A percentile compares a stretch with the other conserved stretches of the same genome.
Evolutionary conservation across 2,888 invertebrate genomes (phyloP).

Genomic region (Argyresthia goedartella): DNA sequence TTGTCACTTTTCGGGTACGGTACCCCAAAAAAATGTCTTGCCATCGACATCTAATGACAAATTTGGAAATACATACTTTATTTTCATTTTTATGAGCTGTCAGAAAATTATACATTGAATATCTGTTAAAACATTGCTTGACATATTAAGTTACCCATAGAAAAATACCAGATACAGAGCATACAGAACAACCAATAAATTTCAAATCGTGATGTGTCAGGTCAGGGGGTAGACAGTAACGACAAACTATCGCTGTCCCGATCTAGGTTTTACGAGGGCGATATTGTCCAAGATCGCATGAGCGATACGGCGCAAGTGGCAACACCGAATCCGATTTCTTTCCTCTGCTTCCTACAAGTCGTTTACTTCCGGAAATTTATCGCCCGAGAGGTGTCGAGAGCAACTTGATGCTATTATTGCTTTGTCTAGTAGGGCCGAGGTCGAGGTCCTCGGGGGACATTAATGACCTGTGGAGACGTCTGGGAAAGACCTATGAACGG

Average conservation of each 20-base stretch:
- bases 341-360: background rate
- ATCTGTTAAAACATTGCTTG: too few relatives aligned
- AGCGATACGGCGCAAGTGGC: background rate
- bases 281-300: background rate
- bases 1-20: too few relatives aligned
- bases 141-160: too few relatives aligned
- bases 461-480: conserved; percentile 50
- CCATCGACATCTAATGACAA: too few relatives aligned
- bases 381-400: conserved; percentile 14
- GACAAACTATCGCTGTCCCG: background rate
- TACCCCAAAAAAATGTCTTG: too few relatives aligned
- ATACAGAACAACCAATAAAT: too few relatives aligned
- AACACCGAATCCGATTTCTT: background rate
- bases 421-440: conserved; percentile 34
- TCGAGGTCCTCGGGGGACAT: conserved; percentile 38
- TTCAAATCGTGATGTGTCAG: too few relatives aligned
- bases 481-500: conserved; percentile 41
- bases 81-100: too few relatives aligned
- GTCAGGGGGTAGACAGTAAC: background rate
- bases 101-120: too few relatives aligned
- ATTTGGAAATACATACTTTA: too few relatives aligned
- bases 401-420: conserved; percentile 30
- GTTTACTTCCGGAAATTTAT: conserved; percentile 19
- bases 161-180: too few relatives aligned
- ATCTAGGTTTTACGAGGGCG: background rate